Evolutionary conservation across 2,888 invertebrate species (phyloP).

Genomic region (Ichneumoninae sp.): DNA sequence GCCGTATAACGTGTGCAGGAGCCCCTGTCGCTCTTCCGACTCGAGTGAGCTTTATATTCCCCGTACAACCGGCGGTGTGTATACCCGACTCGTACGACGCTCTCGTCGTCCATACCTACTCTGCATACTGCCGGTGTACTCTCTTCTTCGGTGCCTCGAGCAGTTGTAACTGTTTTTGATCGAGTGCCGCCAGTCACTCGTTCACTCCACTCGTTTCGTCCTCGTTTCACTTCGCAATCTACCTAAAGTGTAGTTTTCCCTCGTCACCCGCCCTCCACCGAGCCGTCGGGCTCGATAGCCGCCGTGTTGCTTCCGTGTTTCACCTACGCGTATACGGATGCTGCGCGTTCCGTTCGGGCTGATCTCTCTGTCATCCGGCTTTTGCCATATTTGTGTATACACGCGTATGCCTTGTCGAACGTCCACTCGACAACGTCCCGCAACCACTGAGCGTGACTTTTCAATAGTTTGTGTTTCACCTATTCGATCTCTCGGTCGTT

Average conservation of each 20-base stretch:
- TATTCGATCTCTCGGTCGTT: constrained; percentile 28
- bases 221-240: constrained; percentile 50
- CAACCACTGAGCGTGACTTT: constrained; percentile 68
- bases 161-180: constrained; percentile 68
- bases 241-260: background rate
- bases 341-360: constrained; percentile 21
- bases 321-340: background rate
- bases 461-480: constrained; percentile 66
- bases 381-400: background rate
- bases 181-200: constrained; percentile 59
- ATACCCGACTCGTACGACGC: constrained; percentile 32
- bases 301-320: background rate
- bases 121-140: background rate
- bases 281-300: background rate
- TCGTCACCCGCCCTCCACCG: background rate
- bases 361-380: constrained; percentile 7
- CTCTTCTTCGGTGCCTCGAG: constrained; percentile 45
- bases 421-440: constrained; percentile 58
- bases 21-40: constrained; percentile 47
- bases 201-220: constrained; percentile 54
- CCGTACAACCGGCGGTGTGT: constrained; percentile 29
- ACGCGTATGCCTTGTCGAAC: constrained; percentile 47
- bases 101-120: constrained; percentile 6
- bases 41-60: constrained; percentile 58
- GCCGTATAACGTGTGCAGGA: constrained; percentile 31